Conservation (phyloP, 2,113 vertebrate species). For the Paramisgurnus dabryanus region DNA sequence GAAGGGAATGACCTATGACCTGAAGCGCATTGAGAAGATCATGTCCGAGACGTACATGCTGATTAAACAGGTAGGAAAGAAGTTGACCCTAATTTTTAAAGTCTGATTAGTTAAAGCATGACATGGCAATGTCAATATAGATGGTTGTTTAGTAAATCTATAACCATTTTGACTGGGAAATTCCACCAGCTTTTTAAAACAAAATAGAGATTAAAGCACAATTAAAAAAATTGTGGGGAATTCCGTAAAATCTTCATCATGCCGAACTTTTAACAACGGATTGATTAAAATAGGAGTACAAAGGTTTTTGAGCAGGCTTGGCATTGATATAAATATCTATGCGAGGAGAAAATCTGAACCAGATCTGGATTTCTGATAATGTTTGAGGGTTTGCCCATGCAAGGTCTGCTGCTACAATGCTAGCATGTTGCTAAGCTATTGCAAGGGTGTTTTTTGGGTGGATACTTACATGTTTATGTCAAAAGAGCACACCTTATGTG, state of each 20-base stretch:
- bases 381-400: not conserved
- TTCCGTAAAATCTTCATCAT: not conserved
- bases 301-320: not conserved
- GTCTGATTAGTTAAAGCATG: not conserved
- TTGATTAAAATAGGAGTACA: not conserved
- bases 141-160: not conserved
- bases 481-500: not conserved
- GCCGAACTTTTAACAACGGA: no score
- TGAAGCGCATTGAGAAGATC: constrained; percentile 93
- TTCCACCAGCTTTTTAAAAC: not conserved
- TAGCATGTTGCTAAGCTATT: not conserved
- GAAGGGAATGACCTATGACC: constrained; percentile 92
- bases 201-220: not conserved
- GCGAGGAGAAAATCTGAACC: not conserved
- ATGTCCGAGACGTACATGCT: constrained; percentile 99
- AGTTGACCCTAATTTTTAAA: not conserved
- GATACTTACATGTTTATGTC: no score
- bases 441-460: not conserved
- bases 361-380: not conserved
- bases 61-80: constrained; percentile 88
- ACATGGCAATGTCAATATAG: not conserved
- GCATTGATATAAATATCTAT: not conserved
- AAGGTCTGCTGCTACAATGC: not conserved
- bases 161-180: not conserved
- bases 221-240: not conserved